These are phyloP conservation scores for Drosophila sechellia DNA, from an alignment of 1,140 invertebrate genomes.

Conservation along the genomic window DNA sequence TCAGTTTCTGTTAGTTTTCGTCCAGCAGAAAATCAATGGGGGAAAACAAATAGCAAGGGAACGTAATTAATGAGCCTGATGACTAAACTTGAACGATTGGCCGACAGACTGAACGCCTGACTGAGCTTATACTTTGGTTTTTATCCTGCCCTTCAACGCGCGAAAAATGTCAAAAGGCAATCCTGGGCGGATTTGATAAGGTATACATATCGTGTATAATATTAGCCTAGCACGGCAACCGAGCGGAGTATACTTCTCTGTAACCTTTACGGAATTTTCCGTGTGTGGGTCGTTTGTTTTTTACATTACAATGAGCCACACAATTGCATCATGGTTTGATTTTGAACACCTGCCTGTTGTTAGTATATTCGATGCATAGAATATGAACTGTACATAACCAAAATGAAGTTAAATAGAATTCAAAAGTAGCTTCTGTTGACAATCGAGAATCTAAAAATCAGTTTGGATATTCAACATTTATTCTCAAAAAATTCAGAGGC, in stretches of 20 bases:
- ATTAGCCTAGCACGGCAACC: slow-evolving; percentile 55
- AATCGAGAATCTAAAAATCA: too few species aligned
- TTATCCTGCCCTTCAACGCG: slow-evolving; percentile 57
- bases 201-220: slow-evolving; percentile 25
- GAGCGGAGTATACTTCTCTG: slow-evolving; percentile 13
- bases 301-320: slow-evolving; percentile 71
- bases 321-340: slow-evolving; percentile 67
- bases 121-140: slow-evolving; percentile 28
- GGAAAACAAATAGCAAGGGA: slow-evolving; percentile 34
- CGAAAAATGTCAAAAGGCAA: slow-evolving; percentile 72
- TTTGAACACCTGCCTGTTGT: not conserved
- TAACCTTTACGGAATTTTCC: slow-evolving; percentile 45
- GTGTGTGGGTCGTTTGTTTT: slow-evolving; percentile 26
- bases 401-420: too few species aligned
- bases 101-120: slow-evolving; percentile 39
- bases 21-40: slow-evolving; percentile 58
- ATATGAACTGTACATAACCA: too few species aligned
- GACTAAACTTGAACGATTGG: slow-evolving; percentile 36
- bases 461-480: not conserved
- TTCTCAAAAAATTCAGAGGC: not conserved
- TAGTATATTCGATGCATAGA: not conserved
- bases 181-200: not conserved
- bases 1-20: slow-evolving; percentile 23
- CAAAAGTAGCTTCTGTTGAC: too few species aligned
- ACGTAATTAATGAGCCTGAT: slow-evolving; percentile 53